phyloP scores from a whole-genome alignment of 1,140 invertebrate genomes.

The Cryptotermes secundus region DNA sequence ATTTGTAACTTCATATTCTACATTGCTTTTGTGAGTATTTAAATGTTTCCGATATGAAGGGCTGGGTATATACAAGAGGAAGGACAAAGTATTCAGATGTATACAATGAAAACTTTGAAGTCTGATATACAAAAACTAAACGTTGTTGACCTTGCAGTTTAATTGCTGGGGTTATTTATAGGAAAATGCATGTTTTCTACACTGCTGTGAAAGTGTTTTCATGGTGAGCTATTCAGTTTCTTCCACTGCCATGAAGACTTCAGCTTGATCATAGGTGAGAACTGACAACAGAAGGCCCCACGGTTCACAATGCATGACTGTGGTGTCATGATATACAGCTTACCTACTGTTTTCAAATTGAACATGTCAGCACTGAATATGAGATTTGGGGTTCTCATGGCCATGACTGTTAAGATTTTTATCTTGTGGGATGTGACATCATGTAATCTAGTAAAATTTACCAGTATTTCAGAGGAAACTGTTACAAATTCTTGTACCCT shows the following conservation, averaged over 20 bases:
- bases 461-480: too few species aligned
- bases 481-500: too few species aligned
- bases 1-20: neutral
- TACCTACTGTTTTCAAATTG: too few species aligned
- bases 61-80: neutral
- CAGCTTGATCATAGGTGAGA: neutral
- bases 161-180: neutral
- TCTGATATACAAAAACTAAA: neutral
- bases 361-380: too few species aligned
- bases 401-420: too few species aligned
- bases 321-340: too few species aligned
- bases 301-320: neutral
- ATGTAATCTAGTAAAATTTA: too few species aligned
- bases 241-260: neutral
- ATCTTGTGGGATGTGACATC: too few species aligned
- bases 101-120: neutral
- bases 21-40: neutral
- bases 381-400: too few species aligned
- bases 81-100: neutral
- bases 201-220: neutral
- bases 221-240: neutral
- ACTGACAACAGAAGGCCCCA: neutral
- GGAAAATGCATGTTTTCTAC: neutral
- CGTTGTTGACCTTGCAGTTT: neutral
- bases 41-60: slow-evolving; percentile 8